Base-by-base conservation (phyloP, 1,140 invertebrate genomes). In the Cyclina sinensis region DNA sequence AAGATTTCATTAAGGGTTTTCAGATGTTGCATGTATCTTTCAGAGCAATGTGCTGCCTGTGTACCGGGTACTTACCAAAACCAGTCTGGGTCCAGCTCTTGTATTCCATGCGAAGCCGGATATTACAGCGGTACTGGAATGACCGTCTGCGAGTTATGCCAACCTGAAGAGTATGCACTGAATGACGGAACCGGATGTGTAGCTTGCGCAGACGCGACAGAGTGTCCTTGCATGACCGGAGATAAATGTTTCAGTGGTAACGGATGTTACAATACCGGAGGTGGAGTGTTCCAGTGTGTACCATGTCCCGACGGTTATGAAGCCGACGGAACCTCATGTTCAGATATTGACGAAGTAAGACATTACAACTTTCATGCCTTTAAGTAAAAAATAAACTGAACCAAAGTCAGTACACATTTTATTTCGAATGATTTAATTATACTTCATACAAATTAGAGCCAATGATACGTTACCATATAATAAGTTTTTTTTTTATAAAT, bases 261-360 rank as follows among this genome's bases (percentile, higher is more conserved):
- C 27, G 74, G 73, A 0, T 94, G 93, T 82, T 92, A 89, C 54
- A 93, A 94, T 70, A 92, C 81, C 51, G 91, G 88, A 14, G 32
- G 46, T 87, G 90, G 90, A 35, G 59, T 43, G 7, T 84, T 90
- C 90, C 97, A 88, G 0, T 99, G 98, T 95, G 98, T 97, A 4
- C 94, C 97, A 0, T 99, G 98, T 96, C 98, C 98, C 0, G 82
- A 95, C 21, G 98, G 98, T n/a, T 98, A 97, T 94, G 96, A 96
- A n/a, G 98, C 98, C 27, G 97, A 99, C 94, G 98, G 98, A 0
- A 78, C 89, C 16, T 91, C 90, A 14, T 94, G 93, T 89, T 83
- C 88, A 21, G 93, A 94, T 88, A 91, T 94, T 37, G 89, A 94
- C 89, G 93, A 94, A 90, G 93, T 94, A 90, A 4, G 11, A 9